Evolutionary conservation across 2,888 invertebrate genomes (phyloP), one percentile per base, ranked within the genome.

Genomic region (Lithophane leautieri): DNA sequence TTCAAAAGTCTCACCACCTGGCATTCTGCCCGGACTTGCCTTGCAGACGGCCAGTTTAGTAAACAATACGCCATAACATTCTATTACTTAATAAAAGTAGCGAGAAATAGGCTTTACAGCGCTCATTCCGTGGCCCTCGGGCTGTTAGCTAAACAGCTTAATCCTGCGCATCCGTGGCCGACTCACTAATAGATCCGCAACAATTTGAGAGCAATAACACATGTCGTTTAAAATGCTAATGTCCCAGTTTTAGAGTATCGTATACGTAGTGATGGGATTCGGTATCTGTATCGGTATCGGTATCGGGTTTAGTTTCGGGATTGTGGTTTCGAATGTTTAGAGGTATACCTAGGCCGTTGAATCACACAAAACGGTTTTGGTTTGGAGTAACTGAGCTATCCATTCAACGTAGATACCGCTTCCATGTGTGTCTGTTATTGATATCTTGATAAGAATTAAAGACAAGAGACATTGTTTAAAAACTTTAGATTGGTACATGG

Each of bases 221-320:
- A 87, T 86, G 87, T 83, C 85, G 85, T 89, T 91, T 91, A 87
- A 90, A 90, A 92, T 92, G 92, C 88, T 89, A 92, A 92, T 90
- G 80, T 73, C 70, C 82, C 76, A 85, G 86, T 88, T 86, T 65
- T 77, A 77, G 84, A 70, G 68, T 61, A 14, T 19, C 52, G 34
- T 83, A 86, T n/a, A n/a, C n/a, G 34, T 34, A 34, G 82, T 65
- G 79, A 78, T 60, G 76, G 25, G 78, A 72, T 28, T 42, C 16
- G 34, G 62, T 70, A 68, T 61, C 44, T 50, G 58, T 73, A 74
- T 72, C 60, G 63, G 56, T 70, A 68, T 61, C 44, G 56, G 58
- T 73, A 74, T 72, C 60, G 63, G 56, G 7, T 22, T 63, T 63
- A 76, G 58, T 74, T 40, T 62, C 54, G 25, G 75, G 7, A 44